A percentile compares a stretch with the other conserved stretches of the same genome.
Conservation (phyloP, 2,888 invertebrate genomes). For the Ennomos fuscantarius region DNA sequence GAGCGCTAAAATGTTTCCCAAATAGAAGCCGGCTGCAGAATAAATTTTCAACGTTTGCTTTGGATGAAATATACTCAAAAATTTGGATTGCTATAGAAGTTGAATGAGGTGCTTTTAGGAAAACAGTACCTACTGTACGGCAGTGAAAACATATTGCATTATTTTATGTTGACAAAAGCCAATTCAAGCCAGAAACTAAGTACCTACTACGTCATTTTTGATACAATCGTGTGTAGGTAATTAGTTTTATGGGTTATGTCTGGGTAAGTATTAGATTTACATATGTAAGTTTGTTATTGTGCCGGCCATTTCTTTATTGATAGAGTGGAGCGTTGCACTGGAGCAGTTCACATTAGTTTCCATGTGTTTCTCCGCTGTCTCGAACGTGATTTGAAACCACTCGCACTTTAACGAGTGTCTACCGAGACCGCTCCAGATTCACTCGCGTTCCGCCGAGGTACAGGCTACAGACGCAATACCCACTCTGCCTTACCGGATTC, state of each 20-base stretch:
- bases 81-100: neutral
- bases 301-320: neutral
- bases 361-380: slow-evolving; percentile 16
- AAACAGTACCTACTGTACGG: too few relatives aligned
- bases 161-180: too few relatives aligned
- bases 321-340: neutral
- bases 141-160: too few relatives aligned
- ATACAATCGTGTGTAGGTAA: slow-evolving; percentile 4
- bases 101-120: too few relatives aligned
- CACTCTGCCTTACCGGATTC: slow-evolving; percentile 66
- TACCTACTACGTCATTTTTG: neutral
- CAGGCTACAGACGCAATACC: slow-evolving; percentile 47
- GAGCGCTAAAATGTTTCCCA: slow-evolving; percentile 40
- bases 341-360: slow-evolving; percentile 9
- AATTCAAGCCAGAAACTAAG: too few relatives aligned
- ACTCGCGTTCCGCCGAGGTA: slow-evolving; percentile 52
- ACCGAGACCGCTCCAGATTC: slow-evolving; percentile 63
- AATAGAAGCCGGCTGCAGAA: slow-evolving; percentile 30
- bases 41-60: slow-evolving; percentile 40
- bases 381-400: slow-evolving; percentile 46
- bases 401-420: slow-evolving; percentile 68
- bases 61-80: slow-evolving; percentile 14
- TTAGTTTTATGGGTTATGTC: neutral
- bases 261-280: neutral
- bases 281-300: neutral